Evolutionary conservation across 2,113 vertebrate species (phyloP).

Genomic region (Macrotus californicus): DNA sequence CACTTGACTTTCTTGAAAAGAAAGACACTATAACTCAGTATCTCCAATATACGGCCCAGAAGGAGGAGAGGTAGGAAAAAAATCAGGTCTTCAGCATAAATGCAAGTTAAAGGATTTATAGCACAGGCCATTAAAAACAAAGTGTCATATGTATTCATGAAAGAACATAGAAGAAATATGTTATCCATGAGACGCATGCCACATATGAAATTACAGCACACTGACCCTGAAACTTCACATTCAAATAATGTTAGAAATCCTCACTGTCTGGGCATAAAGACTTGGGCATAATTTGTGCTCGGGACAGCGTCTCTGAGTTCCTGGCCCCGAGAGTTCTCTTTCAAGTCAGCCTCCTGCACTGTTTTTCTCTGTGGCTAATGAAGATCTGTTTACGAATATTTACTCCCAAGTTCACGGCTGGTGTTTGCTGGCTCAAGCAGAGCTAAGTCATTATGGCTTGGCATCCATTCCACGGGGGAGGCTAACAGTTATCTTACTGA

Average conservation of each 20-base stretch:
- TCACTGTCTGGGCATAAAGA: background rate
- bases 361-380: constrained; percentile 8
- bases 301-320: background rate
- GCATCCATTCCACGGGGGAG: constrained; percentile 65
- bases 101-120: constrained; percentile 31
- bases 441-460: constrained; percentile 73
- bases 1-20: background rate
- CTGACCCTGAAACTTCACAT: constrained; percentile 40
- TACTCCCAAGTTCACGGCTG: constrained; percentile 51
- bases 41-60: background rate
- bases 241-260: constrained; percentile 30
- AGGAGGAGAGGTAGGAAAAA: background rate
- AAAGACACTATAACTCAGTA: background rate
- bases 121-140: constrained; percentile 43
- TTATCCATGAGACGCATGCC: constrained; percentile 17
- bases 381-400: constrained; percentile 65
- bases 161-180: constrained; percentile 18
- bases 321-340: background rate
- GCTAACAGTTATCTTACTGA: constrained; percentile 54
- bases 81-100: constrained; percentile 1
- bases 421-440: constrained; percentile 51
- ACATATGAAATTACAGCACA: constrained; percentile 13
- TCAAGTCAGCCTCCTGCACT: background rate
- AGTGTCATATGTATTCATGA: constrained; percentile 39
- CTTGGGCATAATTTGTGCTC: background rate